Base-by-base conservation (phyloP, 2,888 invertebrate genomes). In the Barypeithes pellucidus region DNA sequence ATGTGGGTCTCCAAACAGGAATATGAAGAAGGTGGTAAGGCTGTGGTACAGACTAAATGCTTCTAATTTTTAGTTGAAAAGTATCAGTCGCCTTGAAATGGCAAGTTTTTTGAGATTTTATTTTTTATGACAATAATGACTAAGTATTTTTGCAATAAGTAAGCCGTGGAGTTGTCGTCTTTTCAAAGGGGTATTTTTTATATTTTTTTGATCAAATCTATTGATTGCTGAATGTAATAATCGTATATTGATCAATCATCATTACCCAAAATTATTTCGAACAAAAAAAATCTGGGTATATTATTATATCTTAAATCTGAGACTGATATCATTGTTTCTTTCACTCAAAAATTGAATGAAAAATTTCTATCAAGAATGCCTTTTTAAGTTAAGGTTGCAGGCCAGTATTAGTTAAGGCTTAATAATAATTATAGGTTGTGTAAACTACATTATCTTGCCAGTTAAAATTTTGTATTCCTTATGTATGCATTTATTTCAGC, bases 1-100 rank as follows among this genome's bases (percentile, higher is more conserved):
- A 90, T 93, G 88, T 93, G 93, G 93, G 89, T 94, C 67, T 92
- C 92, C 12, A 91, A 91, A 80, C 92, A 92, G 80, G 93, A 94
- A 80, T 93, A 92, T 84, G 92, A 93, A 75, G 93, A 93, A 83
- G 89, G 89, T 14, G 93, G 93, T 8, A 92, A 91, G 82, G 83
- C 86, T 36, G 84, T 87, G 66, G 83, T 87, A 39, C 86, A 87
- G 76, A 79, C 83, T 52, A 84, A 84, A 81, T 84, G 84, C 77
- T 77, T 81, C 69, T 84, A 82, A 81, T 72, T 70, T 45, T 62
- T 3, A 47, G 3, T 16, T 63, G 45, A 20, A n/a, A 22, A 33
- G 3, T 16, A 16, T 1, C 16, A 14, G 16, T 8, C 14, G 29
- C 29, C 33, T 33, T 54, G 12, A 33, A 54, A 33, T 9, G 14